These are phyloP conservation scores for Diarsia mendica DNA, from an alignment of 2,888 invertebrate species.

Conservation along the genomic window DNA sequence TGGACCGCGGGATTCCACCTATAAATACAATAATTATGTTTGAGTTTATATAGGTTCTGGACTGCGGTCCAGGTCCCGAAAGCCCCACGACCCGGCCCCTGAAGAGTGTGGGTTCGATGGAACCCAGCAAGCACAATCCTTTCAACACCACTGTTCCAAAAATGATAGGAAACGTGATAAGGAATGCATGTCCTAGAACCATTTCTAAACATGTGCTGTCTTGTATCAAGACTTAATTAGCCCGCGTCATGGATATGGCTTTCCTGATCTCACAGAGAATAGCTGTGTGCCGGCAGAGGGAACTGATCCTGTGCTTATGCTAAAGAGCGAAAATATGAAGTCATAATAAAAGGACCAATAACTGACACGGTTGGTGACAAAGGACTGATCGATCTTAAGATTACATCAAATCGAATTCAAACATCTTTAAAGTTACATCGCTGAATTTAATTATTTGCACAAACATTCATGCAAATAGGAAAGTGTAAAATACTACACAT, in stretches of 20 bases:
- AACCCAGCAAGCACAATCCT: neutral
- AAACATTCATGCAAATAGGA: slow-evolving; percentile 1
- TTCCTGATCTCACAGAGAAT: neutral
- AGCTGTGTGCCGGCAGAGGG: neutral
- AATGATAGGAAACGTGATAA: neutral
- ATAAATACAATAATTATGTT: no score
- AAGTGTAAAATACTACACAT: slow-evolving; percentile 13
- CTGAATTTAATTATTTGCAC: slow-evolving; percentile 4
- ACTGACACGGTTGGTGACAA: neutral
- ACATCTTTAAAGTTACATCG: neutral
- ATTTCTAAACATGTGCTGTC: neutral
- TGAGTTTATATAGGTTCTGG: no score
- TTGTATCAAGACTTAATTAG: neutral
- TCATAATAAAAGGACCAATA: neutral
- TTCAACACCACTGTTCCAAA: neutral
- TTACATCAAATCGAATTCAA: neutral
- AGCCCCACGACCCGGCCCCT: neutral
- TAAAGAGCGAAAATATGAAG: neutral
- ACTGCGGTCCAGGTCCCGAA: no score
- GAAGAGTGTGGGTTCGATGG: neutral
- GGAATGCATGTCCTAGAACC: neutral
- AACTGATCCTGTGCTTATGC: neutral
- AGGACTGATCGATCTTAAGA: neutral
- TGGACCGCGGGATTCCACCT: no score
- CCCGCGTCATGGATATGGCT: neutral